Conservation (phyloP, 2,797 vertebrate genomes). For the Propithecus perrieri region DNA sequence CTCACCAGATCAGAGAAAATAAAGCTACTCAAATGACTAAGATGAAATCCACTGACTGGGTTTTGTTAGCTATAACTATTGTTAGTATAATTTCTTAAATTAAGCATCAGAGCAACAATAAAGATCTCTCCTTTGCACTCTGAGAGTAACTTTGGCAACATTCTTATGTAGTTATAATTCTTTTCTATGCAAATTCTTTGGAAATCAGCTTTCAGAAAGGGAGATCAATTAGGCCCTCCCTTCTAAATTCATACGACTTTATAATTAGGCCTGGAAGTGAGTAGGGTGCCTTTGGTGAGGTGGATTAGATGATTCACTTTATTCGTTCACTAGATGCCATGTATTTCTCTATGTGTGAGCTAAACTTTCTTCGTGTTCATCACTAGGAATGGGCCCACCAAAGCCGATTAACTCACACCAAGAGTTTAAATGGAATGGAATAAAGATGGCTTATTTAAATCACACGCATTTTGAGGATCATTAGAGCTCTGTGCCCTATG, state of each 20-base stretch:
- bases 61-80: background rate
- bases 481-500: conserved; percentile 66
- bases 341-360: background rate
- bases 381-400: conserved; percentile 24
- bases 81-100: background rate
- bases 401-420: conserved; percentile 67
- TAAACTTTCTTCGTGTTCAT: background rate
- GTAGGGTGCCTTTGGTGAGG: background rate
- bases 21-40: background rate
- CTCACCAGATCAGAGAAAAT: background rate
- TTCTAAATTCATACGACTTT: background rate
- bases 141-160: background rate
- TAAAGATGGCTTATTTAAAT: conserved; percentile 73
- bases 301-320: background rate
- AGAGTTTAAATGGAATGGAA: conserved; percentile 70
- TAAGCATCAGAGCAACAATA: background rate
- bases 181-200: background rate
- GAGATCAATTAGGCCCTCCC: background rate
- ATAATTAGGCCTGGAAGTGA: background rate
- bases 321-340: background rate
- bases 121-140: background rate
- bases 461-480: conserved; percentile 57
- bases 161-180: background rate
- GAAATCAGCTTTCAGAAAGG: background rate
- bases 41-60: background rate